phyloP scores from a whole-genome alignment of 2,113 vertebrate genomes.

The Oreochromis spilurus region DNA sequence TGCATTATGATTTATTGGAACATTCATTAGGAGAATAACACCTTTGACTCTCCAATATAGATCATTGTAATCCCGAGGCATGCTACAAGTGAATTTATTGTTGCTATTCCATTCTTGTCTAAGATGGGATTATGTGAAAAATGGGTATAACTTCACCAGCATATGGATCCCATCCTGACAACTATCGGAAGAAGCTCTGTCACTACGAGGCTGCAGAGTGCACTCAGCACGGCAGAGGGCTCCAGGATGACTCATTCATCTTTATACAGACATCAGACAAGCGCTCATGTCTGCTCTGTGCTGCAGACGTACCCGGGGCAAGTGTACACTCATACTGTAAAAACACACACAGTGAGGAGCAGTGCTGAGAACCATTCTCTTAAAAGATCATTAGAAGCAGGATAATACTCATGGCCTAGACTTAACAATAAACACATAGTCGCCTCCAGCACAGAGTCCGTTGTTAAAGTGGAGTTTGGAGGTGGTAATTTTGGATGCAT shows the following conservation, averaged over 20 bases:
- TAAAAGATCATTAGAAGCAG: background rate
- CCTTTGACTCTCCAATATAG: background rate
- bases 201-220: background rate
- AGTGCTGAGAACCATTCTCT: background rate
- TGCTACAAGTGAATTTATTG: background rate
- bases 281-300: background rate
- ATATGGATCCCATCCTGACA: background rate
- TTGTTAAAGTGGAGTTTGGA: background rate
- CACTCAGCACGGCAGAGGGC: constrained; percentile 21
- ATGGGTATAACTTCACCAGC: background rate
- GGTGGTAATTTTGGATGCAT: background rate
- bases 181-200: background rate
- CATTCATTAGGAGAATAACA: background rate
- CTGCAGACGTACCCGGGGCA: background rate
- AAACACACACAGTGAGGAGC: background rate
- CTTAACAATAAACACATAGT: background rate
- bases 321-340: constrained; percentile 15
- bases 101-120: background rate
- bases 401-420: background rate
- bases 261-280: constrained; percentile 17
- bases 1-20: background rate
- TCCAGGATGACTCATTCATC: constrained; percentile 36
- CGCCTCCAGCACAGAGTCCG: background rate
- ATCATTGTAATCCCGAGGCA: background rate
- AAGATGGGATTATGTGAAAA: background rate